These are phyloP conservation scores for Clarias batrachus DNA, from an alignment of 2,113 vertebrate species.

Conservation along the genomic window DNA sequence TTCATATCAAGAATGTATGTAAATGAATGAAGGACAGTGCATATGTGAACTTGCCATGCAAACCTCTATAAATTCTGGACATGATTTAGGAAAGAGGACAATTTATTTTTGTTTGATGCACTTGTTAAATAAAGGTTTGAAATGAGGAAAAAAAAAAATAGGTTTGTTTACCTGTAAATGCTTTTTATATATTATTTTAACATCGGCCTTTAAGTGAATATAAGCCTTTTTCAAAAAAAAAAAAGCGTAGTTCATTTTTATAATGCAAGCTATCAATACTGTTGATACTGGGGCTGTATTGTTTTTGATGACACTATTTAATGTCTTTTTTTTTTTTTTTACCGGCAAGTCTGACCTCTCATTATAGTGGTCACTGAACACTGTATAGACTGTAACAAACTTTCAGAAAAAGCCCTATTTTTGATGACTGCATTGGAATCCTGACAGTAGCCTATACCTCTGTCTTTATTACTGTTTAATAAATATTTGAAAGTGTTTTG, in stretches of 20 bases:
- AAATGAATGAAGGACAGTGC: constrained; percentile 46
- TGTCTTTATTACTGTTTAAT: constrained; percentile 93
- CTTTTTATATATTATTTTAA: constrained; percentile 78
- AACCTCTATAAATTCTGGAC: constrained; percentile 27
- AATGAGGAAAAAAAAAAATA: constrained; percentile 65
- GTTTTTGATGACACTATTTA: constrained; percentile 78
- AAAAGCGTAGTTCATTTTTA: constrained; percentile 69
- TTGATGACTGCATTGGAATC: constrained; percentile 78
- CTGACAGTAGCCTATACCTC: constrained; percentile 51
- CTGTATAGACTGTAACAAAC: constrained; percentile 93
- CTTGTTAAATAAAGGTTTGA: constrained; percentile 83
- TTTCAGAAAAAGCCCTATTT: constrained; percentile 98
- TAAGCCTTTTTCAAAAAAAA: constrained; percentile 59
- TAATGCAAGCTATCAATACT: constrained; percentile 74
- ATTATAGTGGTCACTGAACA: constrained; percentile 85
- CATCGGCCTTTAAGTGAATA: constrained; percentile 63
- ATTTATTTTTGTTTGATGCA: constrained; percentile 83
- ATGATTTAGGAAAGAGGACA: constrained; percentile 71
- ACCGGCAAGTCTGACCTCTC: constrained; percentile 78
- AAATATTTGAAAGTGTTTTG: constrained; percentile 78
- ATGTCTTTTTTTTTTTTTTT: constrained; percentile 82
- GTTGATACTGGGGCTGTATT: constrained; percentile 65
- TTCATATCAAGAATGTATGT: constrained; percentile 46
- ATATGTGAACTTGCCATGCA: constrained; percentile 44
- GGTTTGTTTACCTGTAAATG: constrained; percentile 93